phyloP scores from a whole-genome alignment of 1,140 invertebrate species.

The Halictus rubicundus region DNA sequence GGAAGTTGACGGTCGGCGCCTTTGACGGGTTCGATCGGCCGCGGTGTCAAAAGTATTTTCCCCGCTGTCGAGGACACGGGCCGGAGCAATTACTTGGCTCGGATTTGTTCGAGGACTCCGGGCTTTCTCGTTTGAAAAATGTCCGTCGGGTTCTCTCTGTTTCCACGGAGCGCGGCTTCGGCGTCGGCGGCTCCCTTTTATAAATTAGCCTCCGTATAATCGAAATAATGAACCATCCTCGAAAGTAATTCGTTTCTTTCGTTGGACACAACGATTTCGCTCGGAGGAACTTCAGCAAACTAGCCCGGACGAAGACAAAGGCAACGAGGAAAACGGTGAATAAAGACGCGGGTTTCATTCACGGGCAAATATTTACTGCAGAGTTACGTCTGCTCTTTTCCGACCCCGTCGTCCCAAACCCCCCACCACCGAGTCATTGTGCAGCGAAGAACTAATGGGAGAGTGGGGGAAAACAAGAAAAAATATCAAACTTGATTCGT shows the following conservation, averaged over 20 bases:
- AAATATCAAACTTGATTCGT: constrained; percentile 1
- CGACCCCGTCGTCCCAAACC: background rate
- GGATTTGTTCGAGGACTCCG: no score
- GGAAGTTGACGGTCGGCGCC: no score
- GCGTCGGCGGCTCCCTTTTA: background rate
- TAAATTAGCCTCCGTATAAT: background rate
- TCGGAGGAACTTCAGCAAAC: background rate
- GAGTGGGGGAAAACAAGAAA: background rate
- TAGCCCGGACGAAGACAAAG: background rate
- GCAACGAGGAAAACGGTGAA: background rate
- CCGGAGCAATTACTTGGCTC: no score
- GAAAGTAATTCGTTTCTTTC: background rate
- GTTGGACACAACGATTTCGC: background rate
- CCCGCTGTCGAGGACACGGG: background rate
- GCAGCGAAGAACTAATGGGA: background rate
- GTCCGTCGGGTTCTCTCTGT: no score
- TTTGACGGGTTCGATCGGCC: no score
- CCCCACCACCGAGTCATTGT: no score
- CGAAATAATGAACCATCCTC: background rate
- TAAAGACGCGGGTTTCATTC: constrained; percentile 8
- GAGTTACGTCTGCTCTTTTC: constrained; percentile 8
- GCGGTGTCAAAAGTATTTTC: background rate
- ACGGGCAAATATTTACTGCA: constrained; percentile 12
- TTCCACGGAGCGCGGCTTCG: no score
- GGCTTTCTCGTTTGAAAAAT: no score